Conservation (phyloP, 2,113 vertebrate species). For the Paracanthobrama guichenoti region DNA sequence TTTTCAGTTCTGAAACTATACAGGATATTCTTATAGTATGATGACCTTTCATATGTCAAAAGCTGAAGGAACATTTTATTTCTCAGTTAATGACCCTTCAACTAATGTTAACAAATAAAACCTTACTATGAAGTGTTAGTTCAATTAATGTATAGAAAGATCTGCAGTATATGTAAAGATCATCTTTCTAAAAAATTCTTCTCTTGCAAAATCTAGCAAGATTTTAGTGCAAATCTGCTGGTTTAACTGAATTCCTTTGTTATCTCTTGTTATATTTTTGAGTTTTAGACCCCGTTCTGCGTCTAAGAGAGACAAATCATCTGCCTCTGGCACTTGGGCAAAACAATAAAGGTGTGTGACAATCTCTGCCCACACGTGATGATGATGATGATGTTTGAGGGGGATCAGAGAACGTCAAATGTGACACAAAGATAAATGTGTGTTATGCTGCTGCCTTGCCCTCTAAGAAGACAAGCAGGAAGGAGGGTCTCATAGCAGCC, state of each 20-base stretch:
- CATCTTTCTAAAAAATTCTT: not conserved
- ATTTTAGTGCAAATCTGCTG: not conserved
- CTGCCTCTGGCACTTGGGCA: constrained; percentile 33
- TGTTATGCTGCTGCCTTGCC: constrained; percentile 25
- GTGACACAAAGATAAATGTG: constrained; percentile 44
- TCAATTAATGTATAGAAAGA: not conserved
- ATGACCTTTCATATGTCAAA: too few species aligned
- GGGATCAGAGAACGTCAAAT: constrained; percentile 18
- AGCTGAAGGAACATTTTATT: too few species aligned
- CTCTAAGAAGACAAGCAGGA: constrained; percentile 37
- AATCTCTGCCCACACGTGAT: not conserved
- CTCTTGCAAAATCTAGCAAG: not conserved
- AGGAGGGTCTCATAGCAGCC: constrained; percentile 18
- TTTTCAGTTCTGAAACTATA: too few species aligned
- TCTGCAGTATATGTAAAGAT: not conserved
- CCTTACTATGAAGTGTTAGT: not conserved
- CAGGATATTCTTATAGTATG: too few species aligned
- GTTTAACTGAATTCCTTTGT: not conserved
- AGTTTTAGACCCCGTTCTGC: not conserved
- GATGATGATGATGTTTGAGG: constrained; percentile 8
- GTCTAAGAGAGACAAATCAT: constrained; percentile 9
- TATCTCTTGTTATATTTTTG: constrained; percentile 5
- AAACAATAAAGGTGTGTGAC: constrained; percentile 28
- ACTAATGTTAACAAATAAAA: not conserved
- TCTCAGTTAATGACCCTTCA: not conserved